phyloP scores from a whole-genome alignment of 2,797 vertebrate genomes.

The Myotis planiceps region DNA sequence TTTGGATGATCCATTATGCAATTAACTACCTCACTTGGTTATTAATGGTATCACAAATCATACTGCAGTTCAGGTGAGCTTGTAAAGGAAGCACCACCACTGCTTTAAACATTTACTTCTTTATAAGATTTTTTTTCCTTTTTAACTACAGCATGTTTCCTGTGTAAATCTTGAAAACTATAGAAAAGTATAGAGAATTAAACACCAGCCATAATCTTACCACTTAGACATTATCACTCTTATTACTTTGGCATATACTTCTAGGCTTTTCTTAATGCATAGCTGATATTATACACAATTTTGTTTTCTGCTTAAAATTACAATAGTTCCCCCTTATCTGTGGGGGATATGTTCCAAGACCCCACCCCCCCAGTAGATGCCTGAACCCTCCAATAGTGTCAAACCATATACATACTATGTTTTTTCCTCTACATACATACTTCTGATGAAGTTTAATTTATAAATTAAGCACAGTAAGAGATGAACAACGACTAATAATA shows the following conservation, averaged over 20 bases:
- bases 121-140: not conserved
- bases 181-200: not conserved
- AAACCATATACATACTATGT: not conserved
- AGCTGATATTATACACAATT: not conserved
- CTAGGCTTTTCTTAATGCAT: not conserved
- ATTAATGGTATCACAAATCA: not conserved
- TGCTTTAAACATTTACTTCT: not conserved
- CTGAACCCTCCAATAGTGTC: not conserved
- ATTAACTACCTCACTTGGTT: not conserved
- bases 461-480: not conserved
- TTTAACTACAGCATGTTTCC: not conserved
- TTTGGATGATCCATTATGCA: not conserved
- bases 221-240: not conserved
- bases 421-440: not conserved
- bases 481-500: not conserved
- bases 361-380: not conserved
- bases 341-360: not conserved
- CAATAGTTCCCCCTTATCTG: not conserved
- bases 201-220: not conserved
- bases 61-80: not conserved
- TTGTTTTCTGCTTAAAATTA: slow-evolving; percentile 36
- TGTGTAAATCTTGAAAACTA: not conserved
- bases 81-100: not conserved
- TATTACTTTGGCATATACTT: not conserved
- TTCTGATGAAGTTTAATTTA: not conserved